These are phyloP conservation scores for Murina feae DNA, from an alignment of 2,113 vertebrate species.

Conservation along the genomic window DNA sequence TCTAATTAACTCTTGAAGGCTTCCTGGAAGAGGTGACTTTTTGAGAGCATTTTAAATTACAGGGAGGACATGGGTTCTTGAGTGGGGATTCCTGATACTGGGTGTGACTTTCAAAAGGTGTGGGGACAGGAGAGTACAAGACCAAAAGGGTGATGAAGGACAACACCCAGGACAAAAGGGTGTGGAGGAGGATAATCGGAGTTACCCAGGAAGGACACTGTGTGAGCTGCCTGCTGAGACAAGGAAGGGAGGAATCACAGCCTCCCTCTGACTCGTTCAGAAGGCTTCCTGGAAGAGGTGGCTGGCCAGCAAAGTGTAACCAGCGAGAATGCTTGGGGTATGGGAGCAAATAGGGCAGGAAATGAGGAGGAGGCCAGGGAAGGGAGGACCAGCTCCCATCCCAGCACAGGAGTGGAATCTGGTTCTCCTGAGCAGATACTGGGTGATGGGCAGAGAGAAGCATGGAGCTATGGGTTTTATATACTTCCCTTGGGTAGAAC, in stretches of 20 bases:
- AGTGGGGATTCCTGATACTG: not conserved
- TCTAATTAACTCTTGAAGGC: not conserved
- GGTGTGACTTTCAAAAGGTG: not conserved
- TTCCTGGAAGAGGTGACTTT: not conserved
- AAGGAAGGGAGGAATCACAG: not conserved
- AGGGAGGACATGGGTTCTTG: not conserved
- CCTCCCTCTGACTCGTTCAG: not conserved
- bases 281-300: conserved; percentile 27
- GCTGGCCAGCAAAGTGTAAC: not conserved
- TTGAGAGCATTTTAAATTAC: not conserved
- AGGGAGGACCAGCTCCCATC: not conserved
- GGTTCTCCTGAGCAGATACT: too few species aligned
- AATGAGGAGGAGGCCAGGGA: not conserved
- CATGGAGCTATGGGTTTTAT: not conserved
- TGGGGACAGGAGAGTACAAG: not conserved
- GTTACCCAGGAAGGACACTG: not conserved
- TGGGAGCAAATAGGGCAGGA: not conserved
- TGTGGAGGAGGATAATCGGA: not conserved
- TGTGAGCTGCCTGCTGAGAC: not conserved
- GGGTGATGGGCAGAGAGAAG: not conserved
- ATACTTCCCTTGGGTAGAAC: not conserved
- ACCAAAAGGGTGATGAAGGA: not conserved
- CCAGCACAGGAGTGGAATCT: not conserved
- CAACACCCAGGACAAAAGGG: not conserved
- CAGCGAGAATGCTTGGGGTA: not conserved